Conservation (phyloP, 2,888 invertebrate genomes). For the Limnephilus auricula region DNA sequence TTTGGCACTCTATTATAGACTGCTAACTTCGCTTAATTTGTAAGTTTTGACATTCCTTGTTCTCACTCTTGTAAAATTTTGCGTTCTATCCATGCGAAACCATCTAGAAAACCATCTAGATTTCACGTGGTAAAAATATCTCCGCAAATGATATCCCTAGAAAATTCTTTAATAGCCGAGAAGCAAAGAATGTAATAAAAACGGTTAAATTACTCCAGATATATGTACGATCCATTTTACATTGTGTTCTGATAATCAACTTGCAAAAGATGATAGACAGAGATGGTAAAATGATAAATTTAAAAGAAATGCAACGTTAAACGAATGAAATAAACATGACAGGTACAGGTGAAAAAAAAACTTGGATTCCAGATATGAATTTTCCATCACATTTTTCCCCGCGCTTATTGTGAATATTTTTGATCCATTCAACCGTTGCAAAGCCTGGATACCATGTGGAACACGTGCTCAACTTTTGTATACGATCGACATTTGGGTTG, state of each 20-base stretch:
- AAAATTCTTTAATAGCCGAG: background rate
- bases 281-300: background rate
- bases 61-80: background rate
- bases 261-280: background rate
- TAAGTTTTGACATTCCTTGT: background rate
- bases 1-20: too few relatives aligned
- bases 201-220: background rate
- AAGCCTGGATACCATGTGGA: too few relatives aligned
- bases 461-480: too few relatives aligned
- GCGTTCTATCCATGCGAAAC: background rate
- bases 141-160: background rate
- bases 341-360: too few relatives aligned
- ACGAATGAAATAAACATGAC: background rate
- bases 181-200: background rate
- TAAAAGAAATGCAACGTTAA: background rate
- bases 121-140: background rate
- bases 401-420: too few relatives aligned
- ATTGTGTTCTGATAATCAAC: background rate
- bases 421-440: too few relatives aligned
- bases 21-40: too few relatives aligned
- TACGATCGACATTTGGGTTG: too few relatives aligned
- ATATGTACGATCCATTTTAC: background rate
- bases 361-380: too few relatives aligned
- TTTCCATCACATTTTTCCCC: too few relatives aligned
- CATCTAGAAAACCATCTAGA: background rate